Evolutionary conservation across 1,140 invertebrate genomes (phyloP).

Genomic region (Ceratoteleas bidentatus): DNA sequence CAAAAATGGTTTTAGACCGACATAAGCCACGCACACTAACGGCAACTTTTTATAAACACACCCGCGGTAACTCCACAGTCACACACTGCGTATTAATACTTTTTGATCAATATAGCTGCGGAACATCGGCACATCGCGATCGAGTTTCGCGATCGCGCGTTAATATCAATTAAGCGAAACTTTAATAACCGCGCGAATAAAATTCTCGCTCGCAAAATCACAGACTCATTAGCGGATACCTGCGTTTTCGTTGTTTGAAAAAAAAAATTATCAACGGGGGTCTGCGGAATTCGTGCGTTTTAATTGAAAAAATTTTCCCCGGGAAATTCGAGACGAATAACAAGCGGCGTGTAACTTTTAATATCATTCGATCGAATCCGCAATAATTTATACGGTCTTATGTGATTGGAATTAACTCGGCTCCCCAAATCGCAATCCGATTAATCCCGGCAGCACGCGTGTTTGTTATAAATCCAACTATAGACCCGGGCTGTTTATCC

Average conservation of each 20-base stretch:
- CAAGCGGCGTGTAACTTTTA: background rate
- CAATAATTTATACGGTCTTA: too few species aligned
- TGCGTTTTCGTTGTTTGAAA: too few species aligned
- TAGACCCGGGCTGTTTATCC: conserved; percentile 20
- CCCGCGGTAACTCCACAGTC: conserved; percentile 9
- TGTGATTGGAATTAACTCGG: too few species aligned
- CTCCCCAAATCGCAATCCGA: conserved; percentile 18
- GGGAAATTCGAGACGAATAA: too few species aligned
- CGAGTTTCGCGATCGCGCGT: background rate
- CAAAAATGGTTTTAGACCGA: conserved; percentile 9
- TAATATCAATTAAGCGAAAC: background rate
- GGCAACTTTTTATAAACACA: conserved; percentile 22
- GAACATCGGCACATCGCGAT: too few species aligned
- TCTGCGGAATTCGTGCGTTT: too few species aligned
- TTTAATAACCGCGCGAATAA: background rate
- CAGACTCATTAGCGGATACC: too few species aligned
- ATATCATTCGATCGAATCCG: background rate
- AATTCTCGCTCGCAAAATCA: too few species aligned
- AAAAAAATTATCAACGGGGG: too few species aligned
- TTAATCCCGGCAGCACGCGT: conserved; percentile 30
- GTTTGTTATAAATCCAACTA: conserved; percentile 45
- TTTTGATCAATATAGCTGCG: background rate
- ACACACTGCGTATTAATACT: conserved; percentile 13
- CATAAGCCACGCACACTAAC: background rate
- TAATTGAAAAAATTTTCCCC: too few species aligned